Evolutionary conservation across 2,113 vertebrate genomes (phyloP), one percentile per base, ranked within the genome.

Genomic region (Ailurus styani): DNA sequence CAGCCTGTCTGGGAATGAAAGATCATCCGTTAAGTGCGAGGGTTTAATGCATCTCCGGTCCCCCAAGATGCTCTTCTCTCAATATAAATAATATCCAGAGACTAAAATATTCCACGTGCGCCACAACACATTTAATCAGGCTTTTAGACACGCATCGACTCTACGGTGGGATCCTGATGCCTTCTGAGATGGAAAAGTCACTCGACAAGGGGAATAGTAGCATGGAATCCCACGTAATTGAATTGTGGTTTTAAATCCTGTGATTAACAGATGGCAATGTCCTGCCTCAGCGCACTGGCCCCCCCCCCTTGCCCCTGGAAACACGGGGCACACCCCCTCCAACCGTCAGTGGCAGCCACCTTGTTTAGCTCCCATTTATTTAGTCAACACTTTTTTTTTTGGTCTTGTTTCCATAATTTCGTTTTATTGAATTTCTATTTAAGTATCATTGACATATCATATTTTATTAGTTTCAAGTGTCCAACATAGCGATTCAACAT

Each of bases 41-140:
- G 50, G 70, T n/a, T 50, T 91, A 72, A 93, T 18, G 92, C 60
- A 96, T 90, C 77, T 93, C 52, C 47, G 11, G 1, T 54, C 14
- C 8, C 87, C 62, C 66, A 82, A 78, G 29, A 73, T 13, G 3
- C 25, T 88, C 83, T 88, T 40, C 0, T 66, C 95, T 94, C 95
- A 31, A 3, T 13, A 66, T 94, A 93, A 98, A 96, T 91, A 97
- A 94, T 68, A 95, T 18, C 62, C 18, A 14, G 11, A 97, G 82
- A 89, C 91, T 66, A 87, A 95, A 88, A 87, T 87, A 97, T 73
- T 84, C 94, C 89, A 45, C 2, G 13, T 8, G 0, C 1, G 0
- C 60, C 52, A 52, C 66, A 93, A 52, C 5, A 84, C 90, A 86
- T 57, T 66, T 86, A 95, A 94, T 93, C 90, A 52, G 95, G 90